Evolutionary conservation across 2,797 vertebrate genomes (phyloP).

Genomic region (Gobionotothen gibberifrons): DNA sequence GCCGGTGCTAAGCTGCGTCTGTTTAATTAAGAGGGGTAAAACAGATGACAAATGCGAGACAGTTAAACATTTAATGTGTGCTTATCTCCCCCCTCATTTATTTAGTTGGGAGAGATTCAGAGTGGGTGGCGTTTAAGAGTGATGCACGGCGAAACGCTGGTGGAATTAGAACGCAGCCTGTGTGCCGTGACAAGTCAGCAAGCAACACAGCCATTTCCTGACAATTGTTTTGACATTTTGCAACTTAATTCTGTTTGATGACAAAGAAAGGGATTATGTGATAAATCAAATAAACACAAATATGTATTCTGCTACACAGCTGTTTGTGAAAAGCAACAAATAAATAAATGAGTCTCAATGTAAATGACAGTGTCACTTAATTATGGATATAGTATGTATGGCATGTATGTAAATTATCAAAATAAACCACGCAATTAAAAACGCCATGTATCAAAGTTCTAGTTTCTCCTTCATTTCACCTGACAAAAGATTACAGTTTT

Average conservation of each 20-base stretch:
- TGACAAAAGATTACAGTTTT: conserved; percentile 77
- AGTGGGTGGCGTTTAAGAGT: conserved; percentile 81
- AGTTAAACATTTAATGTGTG: conserved; percentile 87
- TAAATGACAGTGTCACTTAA: conserved; percentile 62
- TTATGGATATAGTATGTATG: conserved; percentile 55
- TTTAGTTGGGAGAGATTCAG: conserved; percentile 80
- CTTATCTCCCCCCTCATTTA: conserved; percentile 84
- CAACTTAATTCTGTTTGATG: conserved; percentile 77
- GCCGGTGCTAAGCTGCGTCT: conserved; percentile 77
- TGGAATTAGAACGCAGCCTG: conserved; percentile 71
- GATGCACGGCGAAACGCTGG: conserved; percentile 66
- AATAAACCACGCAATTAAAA: conserved; percentile 66
- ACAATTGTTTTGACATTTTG: conserved; percentile 79
- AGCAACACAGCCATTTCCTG: conserved; percentile 70
- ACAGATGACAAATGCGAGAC: conserved; percentile 86
- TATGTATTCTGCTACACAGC: conserved; percentile 50
- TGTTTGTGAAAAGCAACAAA: conserved; percentile 37
- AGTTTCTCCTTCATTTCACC: conserved; percentile 67
- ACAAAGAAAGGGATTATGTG: conserved; percentile 63
- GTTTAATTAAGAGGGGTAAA: conserved; percentile 87
- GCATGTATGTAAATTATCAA: conserved; percentile 58
- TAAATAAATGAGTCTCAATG: conserved; percentile 28
- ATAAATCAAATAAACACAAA: conserved; percentile 70
- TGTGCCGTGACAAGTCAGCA: conserved; percentile 76
- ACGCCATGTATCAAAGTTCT: conserved; percentile 54